Conservation (phyloP, 53 echinoderm and acorn worm genomes). For the Stichopus horrens region DNA sequence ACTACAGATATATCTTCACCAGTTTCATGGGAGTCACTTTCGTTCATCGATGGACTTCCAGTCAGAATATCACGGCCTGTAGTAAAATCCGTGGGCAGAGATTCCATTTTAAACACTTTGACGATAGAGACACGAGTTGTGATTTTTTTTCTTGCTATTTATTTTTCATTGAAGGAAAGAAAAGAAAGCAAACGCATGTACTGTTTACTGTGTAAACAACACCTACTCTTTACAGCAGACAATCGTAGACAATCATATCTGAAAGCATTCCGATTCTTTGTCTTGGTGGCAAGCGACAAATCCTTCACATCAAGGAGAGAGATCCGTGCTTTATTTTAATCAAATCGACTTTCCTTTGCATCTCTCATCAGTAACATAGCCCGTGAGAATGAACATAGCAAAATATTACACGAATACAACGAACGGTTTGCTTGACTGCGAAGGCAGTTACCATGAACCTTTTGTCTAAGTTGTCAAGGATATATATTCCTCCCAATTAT, state of each 20-base stretch:
- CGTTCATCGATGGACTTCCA: background rate
- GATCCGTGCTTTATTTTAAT: background rate
- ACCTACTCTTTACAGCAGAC: no score
- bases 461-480: background rate
- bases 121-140: no score
- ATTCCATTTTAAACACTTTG: slow-evolving; percentile 1
- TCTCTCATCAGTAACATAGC: background rate
- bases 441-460: background rate
- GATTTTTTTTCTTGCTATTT: background rate
- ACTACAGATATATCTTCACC: slow-evolving; percentile 1
- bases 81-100: background rate
- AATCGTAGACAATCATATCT: no score
- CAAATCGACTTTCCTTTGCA: background rate
- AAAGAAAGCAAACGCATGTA: no score
- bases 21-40: background rate
- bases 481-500: background rate
- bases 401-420: background rate
- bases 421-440: background rate
- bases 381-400: background rate
- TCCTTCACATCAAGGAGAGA: background rate
- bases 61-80: background rate
- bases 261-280: no score
- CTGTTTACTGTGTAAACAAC: background rate
- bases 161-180: background rate
- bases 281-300: background rate